Evolutionary conservation across 2,113 vertebrate genomes (phyloP).

Genomic region (Galbula dea): DNA sequence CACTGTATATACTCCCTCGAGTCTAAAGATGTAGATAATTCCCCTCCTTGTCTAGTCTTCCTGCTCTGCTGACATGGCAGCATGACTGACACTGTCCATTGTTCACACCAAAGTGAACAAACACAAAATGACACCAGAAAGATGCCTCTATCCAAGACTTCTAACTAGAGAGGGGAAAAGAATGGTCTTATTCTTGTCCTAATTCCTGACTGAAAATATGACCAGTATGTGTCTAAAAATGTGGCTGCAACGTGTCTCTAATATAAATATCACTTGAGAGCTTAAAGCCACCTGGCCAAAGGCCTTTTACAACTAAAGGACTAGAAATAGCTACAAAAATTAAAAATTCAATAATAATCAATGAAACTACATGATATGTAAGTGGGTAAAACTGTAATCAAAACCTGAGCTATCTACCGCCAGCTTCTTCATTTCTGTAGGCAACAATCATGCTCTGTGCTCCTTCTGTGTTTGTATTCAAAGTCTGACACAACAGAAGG

Average conservation of each 20-base stretch:
- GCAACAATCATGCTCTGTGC: not conserved
- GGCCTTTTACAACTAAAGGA: not conserved
- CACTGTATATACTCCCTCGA: not conserved
- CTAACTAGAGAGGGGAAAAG: not conserved
- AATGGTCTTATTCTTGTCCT: conserved; percentile 9
- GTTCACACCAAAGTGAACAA: not conserved
- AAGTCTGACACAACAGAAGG: not conserved
- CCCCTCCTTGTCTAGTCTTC: not conserved
- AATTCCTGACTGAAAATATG: not conserved
- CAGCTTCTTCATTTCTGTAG: not conserved
- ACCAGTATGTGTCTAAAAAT: not conserved
- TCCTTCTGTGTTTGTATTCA: not conserved
- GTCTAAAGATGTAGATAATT: not conserved
- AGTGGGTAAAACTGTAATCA: not conserved
- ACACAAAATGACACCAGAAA: not conserved
- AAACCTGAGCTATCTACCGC: not conserved
- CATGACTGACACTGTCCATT: not conserved
- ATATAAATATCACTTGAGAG: not conserved
- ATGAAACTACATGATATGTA: not conserved
- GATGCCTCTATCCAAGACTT: not conserved
- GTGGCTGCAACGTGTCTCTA: not conserved
- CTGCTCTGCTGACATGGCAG: not conserved
- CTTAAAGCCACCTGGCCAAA: not conserved
- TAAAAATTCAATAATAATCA: not conserved
- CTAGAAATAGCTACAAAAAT: not conserved